Evolutionary conservation across 2,797 vertebrate genomes (phyloP).

Genomic region (Carduelis carduelis): DNA sequence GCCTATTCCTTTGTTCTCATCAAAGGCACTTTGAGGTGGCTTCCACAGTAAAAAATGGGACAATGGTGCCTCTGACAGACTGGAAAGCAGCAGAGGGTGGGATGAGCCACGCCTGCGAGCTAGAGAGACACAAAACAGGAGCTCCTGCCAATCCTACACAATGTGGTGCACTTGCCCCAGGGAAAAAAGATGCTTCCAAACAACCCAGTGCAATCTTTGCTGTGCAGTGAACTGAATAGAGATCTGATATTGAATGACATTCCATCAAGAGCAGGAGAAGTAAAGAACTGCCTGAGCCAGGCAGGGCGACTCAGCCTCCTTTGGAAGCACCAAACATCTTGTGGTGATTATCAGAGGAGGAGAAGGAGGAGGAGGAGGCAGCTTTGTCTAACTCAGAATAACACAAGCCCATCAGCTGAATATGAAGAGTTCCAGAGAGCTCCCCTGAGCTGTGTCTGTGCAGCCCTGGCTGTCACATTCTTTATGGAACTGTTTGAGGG

Average conservation of each 20-base stretch:
- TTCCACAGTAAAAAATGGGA: background rate
- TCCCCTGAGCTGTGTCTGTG: background rate
- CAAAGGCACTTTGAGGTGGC: background rate
- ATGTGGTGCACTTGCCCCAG: constrained; percentile 21
- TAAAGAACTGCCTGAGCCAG: background rate
- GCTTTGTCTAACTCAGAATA: background rate
- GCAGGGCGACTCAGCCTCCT: background rate
- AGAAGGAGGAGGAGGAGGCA: background rate
- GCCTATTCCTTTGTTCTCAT: background rate
- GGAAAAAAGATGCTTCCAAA: constrained; percentile 44
- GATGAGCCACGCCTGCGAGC: background rate
- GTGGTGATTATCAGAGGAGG: background rate
- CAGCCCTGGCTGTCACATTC: background rate
- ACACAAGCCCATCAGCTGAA: background rate
- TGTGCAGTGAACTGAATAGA: constrained; percentile 41
- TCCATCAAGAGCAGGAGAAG: background rate
- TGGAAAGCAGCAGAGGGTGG: constrained; percentile 43
- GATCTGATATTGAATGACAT: constrained; percentile 41
- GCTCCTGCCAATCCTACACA: constrained; percentile 25
- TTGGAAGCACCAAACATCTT: background rate
- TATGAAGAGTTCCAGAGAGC: background rate
- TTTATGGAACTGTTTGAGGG: background rate
- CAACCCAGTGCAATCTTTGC: background rate
- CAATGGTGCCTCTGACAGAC: constrained; percentile 19
- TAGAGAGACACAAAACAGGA: background rate